Percentiles rank a stretch among this genome's conserved stretches.
Evolutionary conservation across 2,113 vertebrate genomes (phyloP).

Genomic region (Ctenodactylus gundi): DNA sequence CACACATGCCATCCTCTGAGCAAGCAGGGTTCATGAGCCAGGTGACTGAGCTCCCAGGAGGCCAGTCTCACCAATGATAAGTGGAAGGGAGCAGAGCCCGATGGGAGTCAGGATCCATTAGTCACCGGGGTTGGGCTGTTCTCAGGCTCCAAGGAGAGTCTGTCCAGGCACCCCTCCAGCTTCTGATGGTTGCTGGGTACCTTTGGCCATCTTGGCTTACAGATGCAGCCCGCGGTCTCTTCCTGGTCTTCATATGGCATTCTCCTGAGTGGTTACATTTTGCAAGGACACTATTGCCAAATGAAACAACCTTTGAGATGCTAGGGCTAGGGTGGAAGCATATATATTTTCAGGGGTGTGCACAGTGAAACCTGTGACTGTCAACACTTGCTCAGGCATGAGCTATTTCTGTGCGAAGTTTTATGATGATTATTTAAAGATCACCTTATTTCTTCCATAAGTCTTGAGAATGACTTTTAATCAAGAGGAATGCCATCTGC

Average conservation of each 20-base stretch:
- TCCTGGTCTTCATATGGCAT: not conserved
- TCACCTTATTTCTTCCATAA: not conserved
- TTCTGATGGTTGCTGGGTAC: not conserved
- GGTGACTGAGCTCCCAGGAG: fast-evolving
- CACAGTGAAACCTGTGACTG: not conserved
- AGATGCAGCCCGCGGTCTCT: not conserved
- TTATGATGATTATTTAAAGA: not conserved
- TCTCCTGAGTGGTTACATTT: not conserved
- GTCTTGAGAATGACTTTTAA: not conserved
- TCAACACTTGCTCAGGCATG: not conserved
- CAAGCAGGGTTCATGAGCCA: not conserved
- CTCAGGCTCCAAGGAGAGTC: not conserved
- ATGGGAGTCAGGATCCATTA: not conserved
- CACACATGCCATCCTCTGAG: not conserved
- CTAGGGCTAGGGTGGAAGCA: not conserved
- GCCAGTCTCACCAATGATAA: not conserved
- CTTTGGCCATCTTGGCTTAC: too few species aligned
- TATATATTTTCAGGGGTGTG: not conserved
- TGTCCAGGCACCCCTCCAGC: too few species aligned
- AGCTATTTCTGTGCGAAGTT: not conserved
- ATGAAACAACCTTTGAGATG: not conserved
- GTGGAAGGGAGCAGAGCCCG: too few species aligned
- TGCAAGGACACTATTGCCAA: not conserved
- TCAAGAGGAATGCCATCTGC: not conserved
- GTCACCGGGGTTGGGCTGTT: not conserved